Base-by-base conservation (phyloP, 2,797 vertebrate genomes). In the Malurus leucopterus region DNA sequence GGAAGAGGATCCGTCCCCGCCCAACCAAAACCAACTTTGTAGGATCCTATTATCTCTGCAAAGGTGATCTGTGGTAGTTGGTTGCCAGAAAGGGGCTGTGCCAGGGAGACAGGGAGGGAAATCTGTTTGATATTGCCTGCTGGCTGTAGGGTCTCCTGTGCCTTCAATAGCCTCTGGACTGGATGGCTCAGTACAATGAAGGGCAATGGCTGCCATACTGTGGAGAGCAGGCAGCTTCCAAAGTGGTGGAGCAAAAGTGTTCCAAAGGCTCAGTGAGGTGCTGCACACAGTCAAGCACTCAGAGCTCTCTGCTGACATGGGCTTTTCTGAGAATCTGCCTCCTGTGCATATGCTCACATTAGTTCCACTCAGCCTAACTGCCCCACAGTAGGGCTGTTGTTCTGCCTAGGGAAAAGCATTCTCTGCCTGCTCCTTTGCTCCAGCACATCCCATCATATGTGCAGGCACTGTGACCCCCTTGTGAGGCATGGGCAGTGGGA, bases 11-110 rank as follows among this genome's bases (percentile, higher is more conserved):
- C 95, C 98, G 99, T 54, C 98, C 98, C 32, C 97, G 99, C 26
- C 99, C 99, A 29, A 98, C 98, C 47, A 98, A 99, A 72, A 99
- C 99, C 95, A 99, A 99, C 96, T 99, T 99, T 76, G 98, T 99
- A 59, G 99, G 99, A 89, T 99, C 99, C 3, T 99, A 99, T 95
- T 98, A 99, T 69, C 97, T 99, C 73, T 99, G 99, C 97, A 99
- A 99, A 98, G 99, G 99, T 99, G 86, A 90, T 96, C 86, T 79
- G 65, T 6, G 13, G 44, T 41, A 14, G 50, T 82, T 4, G 5
- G 44, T 82, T 8, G 6, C 67, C 41, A 15, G 77, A 61, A 64
- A 32, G 59, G 67, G 46, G 18, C 29, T 77, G 1, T 82, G 18
- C 49, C 2, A 12, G n/a, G 49, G 3, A 76, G 16, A 24, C 9